Evolutionary conservation across 1,140 invertebrate species (phyloP).

Genomic region (Bemisia tabaci): DNA sequence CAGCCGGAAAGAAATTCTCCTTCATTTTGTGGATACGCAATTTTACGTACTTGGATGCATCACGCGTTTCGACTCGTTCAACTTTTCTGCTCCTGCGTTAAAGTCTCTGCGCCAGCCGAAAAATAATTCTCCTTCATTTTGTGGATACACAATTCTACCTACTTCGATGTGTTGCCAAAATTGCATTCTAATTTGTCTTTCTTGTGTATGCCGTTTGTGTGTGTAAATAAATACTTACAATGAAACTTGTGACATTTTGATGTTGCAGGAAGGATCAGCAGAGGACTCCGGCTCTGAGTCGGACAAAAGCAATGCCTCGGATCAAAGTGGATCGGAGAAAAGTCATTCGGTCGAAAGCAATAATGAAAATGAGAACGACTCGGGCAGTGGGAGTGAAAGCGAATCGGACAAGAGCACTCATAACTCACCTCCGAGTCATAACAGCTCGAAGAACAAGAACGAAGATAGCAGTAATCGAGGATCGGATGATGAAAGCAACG

Average conservation of each 20-base stretch:
- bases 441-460: not conserved
- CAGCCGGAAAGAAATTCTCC: too few relatives aligned
- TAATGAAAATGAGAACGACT: conserved; percentile 15
- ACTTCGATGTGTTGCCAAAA: too few relatives aligned
- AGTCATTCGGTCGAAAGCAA: conserved; percentile 9
- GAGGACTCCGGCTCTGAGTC: conserved; percentile 23
- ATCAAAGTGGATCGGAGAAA: not conserved
- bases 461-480: not conserved
- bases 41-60: too few relatives aligned
- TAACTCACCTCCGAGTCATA: not conserved
- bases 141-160: too few relatives aligned
- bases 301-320: conserved; percentile 15
- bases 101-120: too few relatives aligned
- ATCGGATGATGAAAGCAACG: not conserved
- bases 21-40: too few relatives aligned
- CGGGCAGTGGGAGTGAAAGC: conserved; percentile 13
- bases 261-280: conserved; percentile 20
- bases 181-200: too few relatives aligned
- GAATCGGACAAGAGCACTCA: conserved; percentile 6
- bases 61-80: too few relatives aligned
- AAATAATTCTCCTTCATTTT: too few relatives aligned
- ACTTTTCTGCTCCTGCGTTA: too few relatives aligned
- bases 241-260: conserved; percentile 2
- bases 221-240: too few relatives aligned
- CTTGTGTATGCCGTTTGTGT: too few relatives aligned